Evolutionary conservation across 2,797 vertebrate genomes (phyloP), one percentile per base, ranked within the genome.

Genomic region (Phoebastria nigripes): DNA sequence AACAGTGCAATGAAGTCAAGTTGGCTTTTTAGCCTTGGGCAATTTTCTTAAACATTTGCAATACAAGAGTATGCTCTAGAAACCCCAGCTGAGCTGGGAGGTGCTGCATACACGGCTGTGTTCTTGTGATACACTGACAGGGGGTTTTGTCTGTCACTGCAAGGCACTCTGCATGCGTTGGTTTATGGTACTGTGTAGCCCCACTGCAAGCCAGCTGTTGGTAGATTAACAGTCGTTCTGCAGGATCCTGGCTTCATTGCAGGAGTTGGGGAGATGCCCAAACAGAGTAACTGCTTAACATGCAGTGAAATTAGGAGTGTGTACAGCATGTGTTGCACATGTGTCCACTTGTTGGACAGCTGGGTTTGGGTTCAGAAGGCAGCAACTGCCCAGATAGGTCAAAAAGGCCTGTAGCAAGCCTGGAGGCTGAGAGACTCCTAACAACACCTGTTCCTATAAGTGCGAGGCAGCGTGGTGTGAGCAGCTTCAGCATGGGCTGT

Each of bases 391-490:
- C 25, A 6, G 22, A 26, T 29, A 15, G 22, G 6, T 69, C 52
- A 20, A 1, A 33, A 44, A 61, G 66, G 35, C 12, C 31, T 19
- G 22, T 12, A 35, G n/a, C 42, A n/a, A 26, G 37, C 41, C 54
- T 15, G 46, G 31, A 24, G 11, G 31, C 11, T 6, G 28, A 19
- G 44, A 12, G 35, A 15, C 52, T 67, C 13, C 58, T 22, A 11
- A 5, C 1, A 14, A 9, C 6, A 3, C 12, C 8, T 11, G 11
- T 33, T 21, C 15, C 2, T 17, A 9, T 21, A 42, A 25, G 35
- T 3, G 6, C 0, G 1, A 35, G 41, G n/a, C 49, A 33, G 20
- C 6, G 2, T 25, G 26, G 31, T 19, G 13, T 35, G 13, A 52
- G 35, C 9, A 41, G 70, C 28, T 20, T 56, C 66, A 4, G 24